Conservation (phyloP, 2,888 invertebrate genomes). For the Actias luna region DNA sequence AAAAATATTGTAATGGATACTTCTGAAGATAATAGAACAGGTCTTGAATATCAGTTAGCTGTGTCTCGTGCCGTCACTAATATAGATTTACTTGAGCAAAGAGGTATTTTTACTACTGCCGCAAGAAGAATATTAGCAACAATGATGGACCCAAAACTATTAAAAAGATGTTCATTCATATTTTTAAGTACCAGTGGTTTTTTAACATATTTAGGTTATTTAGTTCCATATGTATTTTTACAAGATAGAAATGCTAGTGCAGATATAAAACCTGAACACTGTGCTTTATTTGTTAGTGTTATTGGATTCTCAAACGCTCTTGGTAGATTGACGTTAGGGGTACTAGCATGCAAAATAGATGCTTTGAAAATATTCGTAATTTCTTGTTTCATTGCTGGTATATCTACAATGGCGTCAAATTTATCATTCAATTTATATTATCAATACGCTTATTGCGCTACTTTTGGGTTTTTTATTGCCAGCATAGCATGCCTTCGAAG, state of each 20-base stretch:
- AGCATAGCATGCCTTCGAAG: conserved; percentile 56
- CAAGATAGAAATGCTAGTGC: conserved; percentile 51
- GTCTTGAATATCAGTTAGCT: conserved; percentile 71
- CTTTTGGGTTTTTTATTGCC: conserved; percentile 61
- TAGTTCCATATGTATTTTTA: conserved; percentile 67
- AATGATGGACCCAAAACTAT: conserved; percentile 67
- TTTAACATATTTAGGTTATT: conserved; percentile 55
- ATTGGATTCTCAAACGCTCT: conserved; percentile 59
- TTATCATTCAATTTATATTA: conserved; percentile 54
- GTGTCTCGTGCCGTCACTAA: conserved; percentile 69
- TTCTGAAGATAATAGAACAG: conserved; percentile 50
- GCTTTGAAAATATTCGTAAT: conserved; percentile 46
- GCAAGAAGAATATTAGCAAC: conserved; percentile 67
- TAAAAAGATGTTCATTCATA: conserved; percentile 57
- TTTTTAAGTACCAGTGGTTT: conserved; percentile 53
- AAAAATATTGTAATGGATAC: conserved; percentile 62
- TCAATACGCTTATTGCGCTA: conserved; percentile 56
- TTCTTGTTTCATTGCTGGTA: conserved; percentile 47
- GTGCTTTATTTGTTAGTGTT: conserved; percentile 60
- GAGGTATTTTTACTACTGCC: conserved; percentile 66
- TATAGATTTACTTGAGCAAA: conserved; percentile 57
- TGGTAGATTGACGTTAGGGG: conserved; percentile 56
- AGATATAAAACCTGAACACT: conserved; percentile 53
- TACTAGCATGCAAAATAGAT: conserved; percentile 53
- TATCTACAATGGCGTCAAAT: conserved; percentile 52